These are phyloP conservation scores for Upupa epops DNA, from an alignment of 2,113 vertebrate species.

Conservation along the genomic window DNA sequence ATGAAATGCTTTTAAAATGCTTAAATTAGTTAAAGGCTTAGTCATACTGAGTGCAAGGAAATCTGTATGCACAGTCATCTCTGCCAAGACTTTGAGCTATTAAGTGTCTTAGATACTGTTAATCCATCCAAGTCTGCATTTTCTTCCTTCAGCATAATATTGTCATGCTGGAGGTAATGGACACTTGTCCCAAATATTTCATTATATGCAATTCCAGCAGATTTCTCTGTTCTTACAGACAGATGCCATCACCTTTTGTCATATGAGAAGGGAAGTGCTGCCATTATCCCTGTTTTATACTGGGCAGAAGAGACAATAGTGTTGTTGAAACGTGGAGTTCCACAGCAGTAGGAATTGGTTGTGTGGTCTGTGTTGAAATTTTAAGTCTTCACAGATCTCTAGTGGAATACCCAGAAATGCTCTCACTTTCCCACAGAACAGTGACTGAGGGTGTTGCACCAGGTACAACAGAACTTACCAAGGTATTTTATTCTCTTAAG, in stretches of 20 bases:
- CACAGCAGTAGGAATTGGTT: neutral
- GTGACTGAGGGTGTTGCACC: neutral
- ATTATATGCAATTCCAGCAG: neutral
- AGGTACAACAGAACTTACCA: neutral
- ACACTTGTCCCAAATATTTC: neutral
- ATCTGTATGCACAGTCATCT: neutral
- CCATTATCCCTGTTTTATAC: neutral
- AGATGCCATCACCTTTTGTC: neutral
- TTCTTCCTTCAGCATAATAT: neutral
- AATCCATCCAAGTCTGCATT: neutral
- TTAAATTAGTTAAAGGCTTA: neutral
- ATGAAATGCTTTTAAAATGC: neutral
- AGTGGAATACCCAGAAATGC: neutral
- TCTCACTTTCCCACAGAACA: neutral
- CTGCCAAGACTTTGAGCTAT: neutral
- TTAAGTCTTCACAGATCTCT: neutral
- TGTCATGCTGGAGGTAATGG: neutral
- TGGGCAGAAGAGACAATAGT: neutral
- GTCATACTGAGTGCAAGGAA: neutral
- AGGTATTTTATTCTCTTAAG: neutral
- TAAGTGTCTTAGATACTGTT: neutral
- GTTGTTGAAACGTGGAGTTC: neutral
- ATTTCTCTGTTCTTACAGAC: neutral
- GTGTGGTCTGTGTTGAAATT: neutral
- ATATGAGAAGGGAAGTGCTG: neutral